Percentiles rank a stretch among this genome's conserved stretches.
phyloP scores from a whole-genome alignment of 1,140 invertebrate species.

The Microplitis mediator region DNA sequence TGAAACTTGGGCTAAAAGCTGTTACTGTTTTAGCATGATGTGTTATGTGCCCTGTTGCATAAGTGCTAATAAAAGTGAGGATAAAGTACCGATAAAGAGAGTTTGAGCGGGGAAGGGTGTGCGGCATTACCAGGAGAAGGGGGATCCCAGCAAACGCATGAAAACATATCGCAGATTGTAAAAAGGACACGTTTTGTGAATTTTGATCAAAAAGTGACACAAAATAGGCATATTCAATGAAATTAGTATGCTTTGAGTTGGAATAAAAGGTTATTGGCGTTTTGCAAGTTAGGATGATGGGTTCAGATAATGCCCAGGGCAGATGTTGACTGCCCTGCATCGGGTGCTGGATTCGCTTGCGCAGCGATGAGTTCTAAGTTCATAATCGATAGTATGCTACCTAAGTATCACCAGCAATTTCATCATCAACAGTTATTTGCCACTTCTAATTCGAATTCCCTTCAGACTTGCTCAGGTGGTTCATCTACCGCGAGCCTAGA shows the following conservation, averaged over 20 bases:
- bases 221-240: too few species aligned
- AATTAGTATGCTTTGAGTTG: too few species aligned
- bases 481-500: constrained; percentile 64
- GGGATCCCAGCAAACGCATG: constrained; percentile 28
- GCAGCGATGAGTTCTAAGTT: constrained; percentile 88
- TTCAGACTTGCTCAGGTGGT: constrained; percentile 61
- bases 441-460: constrained; percentile 60
- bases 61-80: constrained; percentile 46
- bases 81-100: constrained; percentile 40
- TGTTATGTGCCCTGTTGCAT: constrained; percentile 44
- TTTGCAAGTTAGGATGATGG: constrained; percentile 31
- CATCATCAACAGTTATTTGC: constrained; percentile 71
- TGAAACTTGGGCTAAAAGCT: background rate
- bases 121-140: constrained; percentile 29
- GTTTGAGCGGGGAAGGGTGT: constrained; percentile 15
- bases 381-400: constrained; percentile 96
- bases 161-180: background rate
- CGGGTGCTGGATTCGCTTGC: constrained; percentile 37
- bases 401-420: constrained; percentile 87
- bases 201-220: background rate
- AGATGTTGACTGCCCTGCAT: constrained; percentile 44
- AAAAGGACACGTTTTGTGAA: background rate
- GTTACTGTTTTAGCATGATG: constrained; percentile 31
- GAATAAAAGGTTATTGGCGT: constrained; percentile 34
- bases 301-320: constrained; percentile 30